Conservation (phyloP, 1,140 invertebrate species). For the Drosophila santomea region DNA sequence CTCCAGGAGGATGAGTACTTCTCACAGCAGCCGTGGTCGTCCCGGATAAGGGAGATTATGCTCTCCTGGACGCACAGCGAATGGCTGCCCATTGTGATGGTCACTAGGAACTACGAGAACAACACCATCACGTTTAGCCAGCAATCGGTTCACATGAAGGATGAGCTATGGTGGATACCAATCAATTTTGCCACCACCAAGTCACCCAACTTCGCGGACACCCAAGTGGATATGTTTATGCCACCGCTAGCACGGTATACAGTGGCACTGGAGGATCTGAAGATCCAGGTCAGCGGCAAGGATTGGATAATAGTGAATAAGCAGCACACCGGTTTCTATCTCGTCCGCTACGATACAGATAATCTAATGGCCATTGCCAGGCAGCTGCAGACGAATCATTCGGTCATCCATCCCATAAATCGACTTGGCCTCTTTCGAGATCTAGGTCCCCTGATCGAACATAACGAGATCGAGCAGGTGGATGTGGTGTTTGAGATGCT, state of each 20-base stretch:
- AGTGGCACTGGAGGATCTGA: constrained; percentile 50
- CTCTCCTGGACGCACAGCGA: constrained; percentile 86
- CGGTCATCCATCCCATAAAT: constrained; percentile 86
- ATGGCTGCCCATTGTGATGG: constrained; percentile 86
- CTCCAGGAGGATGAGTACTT: constrained; percentile 75
- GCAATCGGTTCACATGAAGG: constrained; percentile 65
- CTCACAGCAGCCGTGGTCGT: constrained; percentile 42
- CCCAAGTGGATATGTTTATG: constrained; percentile 77
- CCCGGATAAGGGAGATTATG: constrained; percentile 81
- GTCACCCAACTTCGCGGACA: constrained; percentile 85
- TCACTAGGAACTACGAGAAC: constrained; percentile 85
- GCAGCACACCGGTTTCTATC: constrained; percentile 88
- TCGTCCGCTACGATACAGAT: constrained; percentile 87
- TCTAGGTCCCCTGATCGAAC: constrained; percentile 80
- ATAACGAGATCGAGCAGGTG: constrained; percentile 79
- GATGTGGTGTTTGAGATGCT: constrained; percentile 84
- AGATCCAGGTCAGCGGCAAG: constrained; percentile 58
- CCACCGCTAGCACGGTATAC: constrained; percentile 60
- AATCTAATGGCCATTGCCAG: constrained; percentile 86
- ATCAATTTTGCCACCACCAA: constrained; percentile 86
- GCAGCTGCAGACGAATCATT: constrained; percentile 83
- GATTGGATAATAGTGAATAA: constrained; percentile 88
- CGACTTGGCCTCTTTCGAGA: constrained; percentile 88
- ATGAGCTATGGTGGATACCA: constrained; percentile 86
- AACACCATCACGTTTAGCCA: constrained; percentile 84